Conservation (phyloP, 2,888 invertebrate genomes). For the Drosophila mayaguana region DNA sequence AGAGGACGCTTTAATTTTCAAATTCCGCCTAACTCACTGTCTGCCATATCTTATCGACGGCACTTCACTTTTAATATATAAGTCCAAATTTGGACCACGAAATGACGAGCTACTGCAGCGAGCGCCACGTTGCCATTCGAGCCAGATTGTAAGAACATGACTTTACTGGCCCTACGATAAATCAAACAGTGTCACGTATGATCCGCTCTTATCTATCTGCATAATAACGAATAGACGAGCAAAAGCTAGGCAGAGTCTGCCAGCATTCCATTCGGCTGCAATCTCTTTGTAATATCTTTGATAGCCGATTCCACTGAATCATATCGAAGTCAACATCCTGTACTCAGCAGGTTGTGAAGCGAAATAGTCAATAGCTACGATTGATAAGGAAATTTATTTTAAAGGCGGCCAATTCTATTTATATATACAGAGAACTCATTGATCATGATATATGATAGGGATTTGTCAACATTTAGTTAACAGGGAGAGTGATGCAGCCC, state of each 20-base stretch:
- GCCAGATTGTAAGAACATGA: background rate
- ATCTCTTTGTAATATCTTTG: background rate
- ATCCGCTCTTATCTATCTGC: slow-evolving; percentile 6
- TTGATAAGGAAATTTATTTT: background rate
- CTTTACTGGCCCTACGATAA: background rate
- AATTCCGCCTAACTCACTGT: background rate
- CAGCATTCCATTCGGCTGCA: background rate
- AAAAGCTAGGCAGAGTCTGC: background rate
- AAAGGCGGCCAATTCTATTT: background rate
- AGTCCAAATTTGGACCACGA: slow-evolving; percentile 12
- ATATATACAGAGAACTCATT: background rate
- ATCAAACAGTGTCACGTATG: background rate
- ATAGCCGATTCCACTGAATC: background rate
- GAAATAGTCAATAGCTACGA: background rate
- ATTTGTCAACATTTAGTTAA: too few relatives aligned
- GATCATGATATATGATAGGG: background rate
- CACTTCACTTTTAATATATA: slow-evolving; percentile 16
- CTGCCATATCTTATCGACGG: slow-evolving; percentile 42
- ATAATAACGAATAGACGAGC: background rate
- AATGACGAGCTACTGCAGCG: background rate
- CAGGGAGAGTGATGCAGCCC: too few relatives aligned
- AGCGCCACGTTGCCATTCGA: background rate
- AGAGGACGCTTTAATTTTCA: slow-evolving; percentile 23
- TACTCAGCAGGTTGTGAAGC: background rate
- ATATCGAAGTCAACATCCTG: background rate